A percentile compares a stretch with the other conserved stretches of the same genome.
Conservation (phyloP, 2,888 invertebrate species). For the Odontocerum albicorne region DNA sequence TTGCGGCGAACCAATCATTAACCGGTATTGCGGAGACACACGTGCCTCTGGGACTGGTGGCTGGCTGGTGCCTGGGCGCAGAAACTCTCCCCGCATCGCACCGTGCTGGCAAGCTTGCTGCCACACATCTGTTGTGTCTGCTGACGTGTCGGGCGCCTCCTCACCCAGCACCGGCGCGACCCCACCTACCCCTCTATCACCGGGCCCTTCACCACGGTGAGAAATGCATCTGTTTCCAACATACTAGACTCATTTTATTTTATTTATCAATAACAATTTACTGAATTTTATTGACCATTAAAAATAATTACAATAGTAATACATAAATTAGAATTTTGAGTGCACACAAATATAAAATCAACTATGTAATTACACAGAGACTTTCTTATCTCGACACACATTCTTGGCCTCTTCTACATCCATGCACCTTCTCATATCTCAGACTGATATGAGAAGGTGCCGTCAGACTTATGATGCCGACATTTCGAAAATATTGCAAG, state of each 20-base stretch:
- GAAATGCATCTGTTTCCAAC: no score
- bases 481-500: no score
- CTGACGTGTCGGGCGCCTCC: slow-evolving; percentile 79
- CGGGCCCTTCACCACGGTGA: slow-evolving; percentile 79
- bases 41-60: slow-evolving; percentile 79
- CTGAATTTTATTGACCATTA: no score
- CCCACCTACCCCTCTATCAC: slow-evolving; percentile 85
- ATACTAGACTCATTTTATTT: no score
- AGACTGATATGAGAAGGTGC: no score
- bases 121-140: slow-evolving; percentile 85
- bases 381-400: no score
- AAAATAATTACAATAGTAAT: neutral
- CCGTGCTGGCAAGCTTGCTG: slow-evolving; percentile 81
- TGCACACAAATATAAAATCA: neutral
- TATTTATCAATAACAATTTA: no score
- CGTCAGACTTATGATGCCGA: no score
- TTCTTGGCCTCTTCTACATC: no score
- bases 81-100: slow-evolving; percentile 72
- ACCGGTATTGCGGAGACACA: slow-evolving; percentile 58
- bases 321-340: neutral
- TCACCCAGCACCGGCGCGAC: slow-evolving; percentile 56
- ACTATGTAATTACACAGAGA: neutral
- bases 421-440: no score
- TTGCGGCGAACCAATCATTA: slow-evolving; percentile 55
- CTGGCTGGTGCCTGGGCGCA: slow-evolving; percentile 95